Evolutionary conservation across 2,113 vertebrate species (phyloP).

Genomic region (Pristiophorus japonicus): DNA sequence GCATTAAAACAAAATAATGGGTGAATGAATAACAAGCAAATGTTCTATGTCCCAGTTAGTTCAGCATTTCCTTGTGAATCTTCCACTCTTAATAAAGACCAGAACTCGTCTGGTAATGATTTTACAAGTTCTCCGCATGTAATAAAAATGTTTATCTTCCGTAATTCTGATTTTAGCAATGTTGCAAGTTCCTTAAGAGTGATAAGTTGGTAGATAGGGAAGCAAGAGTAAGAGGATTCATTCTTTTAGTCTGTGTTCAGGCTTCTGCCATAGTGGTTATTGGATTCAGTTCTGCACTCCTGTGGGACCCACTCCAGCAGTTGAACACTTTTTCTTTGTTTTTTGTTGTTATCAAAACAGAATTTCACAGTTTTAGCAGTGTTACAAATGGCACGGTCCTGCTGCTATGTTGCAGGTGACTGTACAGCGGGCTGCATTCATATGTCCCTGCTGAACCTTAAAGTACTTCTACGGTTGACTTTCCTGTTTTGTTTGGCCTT

Average conservation of each 20-base stretch:
- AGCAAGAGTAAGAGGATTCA: not conserved
- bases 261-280: not conserved
- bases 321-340: not conserved
- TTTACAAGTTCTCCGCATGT: not conserved
- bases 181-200: not conserved
- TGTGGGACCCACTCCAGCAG: not conserved
- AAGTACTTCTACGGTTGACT: not conserved
- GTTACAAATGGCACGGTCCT: not conserved
- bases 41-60: constrained; percentile 3
- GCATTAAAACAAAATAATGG: constrained; percentile 16
- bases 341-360: not conserved
- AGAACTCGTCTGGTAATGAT: not conserved
- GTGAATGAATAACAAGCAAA: not conserved
- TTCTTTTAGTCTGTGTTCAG: not conserved
- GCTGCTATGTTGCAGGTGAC: not conserved
- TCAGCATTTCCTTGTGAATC: not conserved
- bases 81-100: not conserved
- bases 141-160: not conserved
- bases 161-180: not conserved
- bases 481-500: constrained; percentile 28
- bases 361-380: constrained; percentile 27
- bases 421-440: not conserved
- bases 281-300: not conserved
- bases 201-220: not conserved
- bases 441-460: not conserved